These are phyloP conservation scores for Dolichotis patagonum DNA, from an alignment of 2,113 vertebrate genomes.

Conservation along the genomic window DNA sequence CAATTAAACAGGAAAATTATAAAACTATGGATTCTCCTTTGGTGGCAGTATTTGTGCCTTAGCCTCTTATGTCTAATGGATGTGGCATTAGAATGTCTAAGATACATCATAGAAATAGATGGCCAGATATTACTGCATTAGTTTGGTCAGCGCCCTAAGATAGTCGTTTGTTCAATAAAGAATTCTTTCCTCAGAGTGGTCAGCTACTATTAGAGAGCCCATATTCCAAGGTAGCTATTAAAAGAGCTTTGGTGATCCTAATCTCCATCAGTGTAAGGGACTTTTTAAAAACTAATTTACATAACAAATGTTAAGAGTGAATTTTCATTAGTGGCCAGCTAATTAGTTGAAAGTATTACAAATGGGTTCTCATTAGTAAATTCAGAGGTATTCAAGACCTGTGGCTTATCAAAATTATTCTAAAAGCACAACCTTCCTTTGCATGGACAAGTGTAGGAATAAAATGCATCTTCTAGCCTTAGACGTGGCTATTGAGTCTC, in stretches of 20 bases:
- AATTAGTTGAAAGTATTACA: constrained; percentile 36
- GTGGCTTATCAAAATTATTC: background rate
- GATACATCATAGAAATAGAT: background rate
- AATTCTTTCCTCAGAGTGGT: background rate
- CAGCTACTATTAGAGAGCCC: background rate
- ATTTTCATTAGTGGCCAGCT: constrained; percentile 62
- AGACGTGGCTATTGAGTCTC: background rate
- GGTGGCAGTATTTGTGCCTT: background rate
- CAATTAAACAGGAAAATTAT: background rate
- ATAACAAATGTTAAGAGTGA: constrained; percentile 53
- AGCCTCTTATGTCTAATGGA: background rate
- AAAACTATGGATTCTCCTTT: background rate
- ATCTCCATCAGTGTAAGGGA: constrained; percentile 29
- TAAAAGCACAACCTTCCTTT: background rate
- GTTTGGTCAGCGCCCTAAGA: background rate
- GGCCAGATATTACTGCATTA: background rate
- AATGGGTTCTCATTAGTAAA: background rate
- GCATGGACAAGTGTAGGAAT: background rate
- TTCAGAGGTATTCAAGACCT: constrained; percentile 37
- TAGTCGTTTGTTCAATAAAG: background rate
- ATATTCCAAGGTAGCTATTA: background rate
- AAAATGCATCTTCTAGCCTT: background rate
- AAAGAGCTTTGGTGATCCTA: background rate
- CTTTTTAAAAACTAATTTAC: constrained; percentile 25
- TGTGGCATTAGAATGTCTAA: background rate